These are phyloP conservation scores for Lottia scabra DNA, from an alignment of 2,888 invertebrate species.

Conservation along the genomic window DNA sequence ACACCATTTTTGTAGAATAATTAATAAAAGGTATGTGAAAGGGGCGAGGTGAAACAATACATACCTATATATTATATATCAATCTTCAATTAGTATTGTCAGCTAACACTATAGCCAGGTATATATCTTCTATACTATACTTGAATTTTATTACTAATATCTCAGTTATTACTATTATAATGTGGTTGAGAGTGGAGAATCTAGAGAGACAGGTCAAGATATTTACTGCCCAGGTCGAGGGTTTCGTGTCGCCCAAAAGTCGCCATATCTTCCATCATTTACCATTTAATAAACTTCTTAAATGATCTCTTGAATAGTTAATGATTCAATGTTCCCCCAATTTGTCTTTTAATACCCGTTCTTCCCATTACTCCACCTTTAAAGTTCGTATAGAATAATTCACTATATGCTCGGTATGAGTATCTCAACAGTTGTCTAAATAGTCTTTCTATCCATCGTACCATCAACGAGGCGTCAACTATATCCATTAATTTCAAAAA, in stretches of 20 bases:
- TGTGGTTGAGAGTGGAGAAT: background rate
- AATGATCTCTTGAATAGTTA: background rate
- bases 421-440: too few relatives aligned
- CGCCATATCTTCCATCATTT: background rate
- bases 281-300: background rate
- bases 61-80: too few relatives aligned
- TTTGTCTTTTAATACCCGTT: too few relatives aligned
- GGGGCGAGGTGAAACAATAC: background rate
- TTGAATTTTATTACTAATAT: constrained; percentile 1
- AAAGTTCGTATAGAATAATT: too few relatives aligned
- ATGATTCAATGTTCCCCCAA: too few relatives aligned
- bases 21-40: too few relatives aligned
- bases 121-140: background rate
- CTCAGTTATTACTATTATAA: background rate
- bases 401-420: too few relatives aligned
- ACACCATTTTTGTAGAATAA: too few relatives aligned
- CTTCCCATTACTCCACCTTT: too few relatives aligned
- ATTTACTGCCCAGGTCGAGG: constrained; percentile 1
- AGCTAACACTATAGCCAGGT: background rate
- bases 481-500: background rate
- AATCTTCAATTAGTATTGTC: background rate
- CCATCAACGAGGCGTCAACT: too few relatives aligned
- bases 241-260: background rate
- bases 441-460: too few relatives aligned
- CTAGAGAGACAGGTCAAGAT: constrained; percentile 1